Evolutionary conservation across 2,888 invertebrate species (phyloP).

Genomic region (Andrena dorsata): DNA sequence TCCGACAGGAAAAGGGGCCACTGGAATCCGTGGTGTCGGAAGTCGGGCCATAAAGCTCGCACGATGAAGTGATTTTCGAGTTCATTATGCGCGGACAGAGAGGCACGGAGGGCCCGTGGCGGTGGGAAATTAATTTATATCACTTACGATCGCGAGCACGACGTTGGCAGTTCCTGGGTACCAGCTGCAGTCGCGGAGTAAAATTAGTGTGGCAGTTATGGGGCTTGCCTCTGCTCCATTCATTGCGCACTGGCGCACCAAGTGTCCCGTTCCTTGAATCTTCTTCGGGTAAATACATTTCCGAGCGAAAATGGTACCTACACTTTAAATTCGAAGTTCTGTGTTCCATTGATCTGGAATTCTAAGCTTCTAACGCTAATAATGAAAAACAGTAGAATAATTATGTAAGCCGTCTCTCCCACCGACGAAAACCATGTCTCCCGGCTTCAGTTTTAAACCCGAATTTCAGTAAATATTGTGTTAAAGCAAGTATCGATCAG

Average conservation of each 20-base stretch:
- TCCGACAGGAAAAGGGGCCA: slow-evolving; percentile 26
- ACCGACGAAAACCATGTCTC: too few species aligned
- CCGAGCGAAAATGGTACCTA: not conserved
- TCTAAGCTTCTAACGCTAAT: not conserved
- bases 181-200: not conserved
- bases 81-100: slow-evolving; percentile 26
- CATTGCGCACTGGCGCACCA: not conserved
- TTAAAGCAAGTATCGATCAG: too few species aligned
- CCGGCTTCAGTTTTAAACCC: too few species aligned
- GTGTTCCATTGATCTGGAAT: not conserved
- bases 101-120: not conserved
- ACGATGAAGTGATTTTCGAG: slow-evolving; percentile 57
- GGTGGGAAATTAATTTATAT: slow-evolving; percentile 44
- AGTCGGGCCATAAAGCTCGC: slow-evolving; percentile 44
- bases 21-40: slow-evolving; percentile 50
- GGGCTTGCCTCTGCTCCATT: not conserved
- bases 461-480: too few species aligned
- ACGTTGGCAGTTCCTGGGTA: not conserved
- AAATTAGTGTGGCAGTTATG: not conserved
- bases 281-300: too few species aligned
- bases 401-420: not conserved
- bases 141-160: slow-evolving; percentile 7
- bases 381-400: not conserved
- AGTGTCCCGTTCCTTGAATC: not conserved
- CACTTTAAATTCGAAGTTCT: not conserved